Base-by-base conservation (phyloP, 2,113 vertebrate species). In the Sander vitreus region DNA sequence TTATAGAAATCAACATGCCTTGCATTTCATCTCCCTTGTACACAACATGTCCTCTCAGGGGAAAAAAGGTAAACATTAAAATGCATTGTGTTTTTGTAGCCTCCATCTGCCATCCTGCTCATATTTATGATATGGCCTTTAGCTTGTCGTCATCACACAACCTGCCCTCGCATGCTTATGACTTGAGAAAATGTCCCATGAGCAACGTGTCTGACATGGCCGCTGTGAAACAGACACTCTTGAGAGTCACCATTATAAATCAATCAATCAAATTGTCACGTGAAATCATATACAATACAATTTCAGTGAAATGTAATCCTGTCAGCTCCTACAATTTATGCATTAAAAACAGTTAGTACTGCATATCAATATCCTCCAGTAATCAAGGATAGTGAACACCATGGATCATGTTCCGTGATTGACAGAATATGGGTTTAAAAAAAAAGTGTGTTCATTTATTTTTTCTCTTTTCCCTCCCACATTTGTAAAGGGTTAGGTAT, bases 41-140 rank as follows among this genome's bases (percentile, higher is more conserved):
- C 62, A 57, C 25, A 62, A 43, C 27, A 54, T 1, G 6, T 6
- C 25, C 27, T 59, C 55, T 45, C 8, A n/a, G 3, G 18, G 50
- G n/a, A n/a, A 53, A 53, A 63, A 58, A 47, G 23, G 58, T 21
- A 6, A 36, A 47, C n/a, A 83, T 80, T 60, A 71, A 83, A 81
- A 88, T 87, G 45, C 45, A 89, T 60, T 60, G 25, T 58, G 73
- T 71, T 68, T 71, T 68, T 81, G 39, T 68, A 60, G 71, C n/a
- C 47, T 72, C 85, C 72, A 64, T 85, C 84, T 91, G 89, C 50
- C 67, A 59, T 21, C 78, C 69, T 79, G 71, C 60, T 60, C 69
- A 84, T 89, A 87, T 91, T 76, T 53, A 91, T 85, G 23, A 76
- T 45, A 50, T 75, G 70, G 39, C 81, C 65, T 86, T 89, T 84